These are phyloP conservation scores for Pelobates fuscus DNA, from an alignment of 2,113 vertebrate genomes.

Conservation along the genomic window DNA sequence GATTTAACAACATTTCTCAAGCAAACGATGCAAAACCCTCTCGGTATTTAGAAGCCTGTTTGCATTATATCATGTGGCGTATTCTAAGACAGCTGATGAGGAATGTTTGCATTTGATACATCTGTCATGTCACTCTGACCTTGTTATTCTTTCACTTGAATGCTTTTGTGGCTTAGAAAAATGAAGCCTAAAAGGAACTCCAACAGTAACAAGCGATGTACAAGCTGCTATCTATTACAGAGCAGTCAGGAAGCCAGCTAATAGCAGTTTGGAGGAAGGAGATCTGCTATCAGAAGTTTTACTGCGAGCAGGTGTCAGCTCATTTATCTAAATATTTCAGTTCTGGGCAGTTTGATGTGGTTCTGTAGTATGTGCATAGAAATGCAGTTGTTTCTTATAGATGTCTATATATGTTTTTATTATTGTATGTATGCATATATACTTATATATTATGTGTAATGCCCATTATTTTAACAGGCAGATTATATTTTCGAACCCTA, in stretches of 20 bases:
- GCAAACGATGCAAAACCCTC: neutral
- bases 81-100: conserved; percentile 23
- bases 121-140: conserved; percentile 37
- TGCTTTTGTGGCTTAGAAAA: conserved; percentile 45
- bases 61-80: neutral
- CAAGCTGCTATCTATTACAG: conserved; percentile 37
- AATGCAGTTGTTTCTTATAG: too few relatives aligned
- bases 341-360: neutral
- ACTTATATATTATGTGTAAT: too few relatives aligned
- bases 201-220: conserved; percentile 41
- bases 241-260: conserved; percentile 40
- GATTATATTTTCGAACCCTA: too few relatives aligned
- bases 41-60: neutral
- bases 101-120: conserved; percentile 30
- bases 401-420: too few relatives aligned
- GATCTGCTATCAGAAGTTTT: conserved; percentile 22
- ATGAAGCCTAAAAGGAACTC: conserved; percentile 35
- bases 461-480: too few relatives aligned
- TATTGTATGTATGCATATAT: too few relatives aligned
- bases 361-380: neutral
- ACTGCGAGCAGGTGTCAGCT: conserved; percentile 25
- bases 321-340: conserved; percentile 42
- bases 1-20: neutral
- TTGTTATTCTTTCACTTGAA: conserved; percentile 44
- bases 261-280: conserved; percentile 33